Percentiles rank a stretch among this genome's conserved stretches.
Conservation (phyloP, 2,888 invertebrate genomes). For the Cerceris ruficornis region DNA sequence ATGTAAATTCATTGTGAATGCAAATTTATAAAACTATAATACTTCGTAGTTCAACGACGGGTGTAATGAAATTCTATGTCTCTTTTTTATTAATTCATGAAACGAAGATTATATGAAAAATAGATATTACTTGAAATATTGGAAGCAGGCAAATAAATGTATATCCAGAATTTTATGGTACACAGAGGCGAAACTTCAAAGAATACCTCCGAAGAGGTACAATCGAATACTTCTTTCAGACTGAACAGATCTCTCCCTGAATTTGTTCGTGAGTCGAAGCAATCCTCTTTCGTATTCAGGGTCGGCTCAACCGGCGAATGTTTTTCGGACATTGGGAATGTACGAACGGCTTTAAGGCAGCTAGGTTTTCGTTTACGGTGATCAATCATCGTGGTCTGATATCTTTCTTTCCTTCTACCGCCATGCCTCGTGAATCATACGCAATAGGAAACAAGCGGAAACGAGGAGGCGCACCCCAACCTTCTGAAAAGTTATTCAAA, state of each 20-base stretch:
- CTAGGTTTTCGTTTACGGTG: conserved; percentile 53
- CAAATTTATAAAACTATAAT: not conserved
- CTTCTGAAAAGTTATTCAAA: conserved; percentile 53
- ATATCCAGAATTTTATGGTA: no score
- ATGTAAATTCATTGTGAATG: not conserved
- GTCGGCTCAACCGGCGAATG: conserved; percentile 65
- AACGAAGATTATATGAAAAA: no score
- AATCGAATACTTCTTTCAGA: conserved; percentile 29
- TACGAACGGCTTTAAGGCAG: conserved; percentile 48
- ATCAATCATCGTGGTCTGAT: conserved; percentile 67
- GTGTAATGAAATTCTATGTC: no score
- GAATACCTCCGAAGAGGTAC: conserved; percentile 21
- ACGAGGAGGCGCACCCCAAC: not conserved
- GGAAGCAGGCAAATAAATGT: no score
- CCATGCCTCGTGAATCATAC: conserved; percentile 81
- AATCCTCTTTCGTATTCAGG: conserved; percentile 40
- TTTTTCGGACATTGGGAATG: conserved; percentile 77
- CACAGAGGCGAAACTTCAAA: not conserved
- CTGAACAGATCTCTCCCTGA: conserved; percentile 24
- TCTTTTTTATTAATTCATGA: no score
- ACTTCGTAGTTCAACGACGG: no score
- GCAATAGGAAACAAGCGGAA: conserved; percentile 51
- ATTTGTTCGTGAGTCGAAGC: conserved; percentile 32
- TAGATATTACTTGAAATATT: no score
- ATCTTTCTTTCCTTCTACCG: conserved; percentile 68